A percentile compares a stretch with the other conserved stretches of the same genome.
phyloP scores from a whole-genome alignment of 2,113 vertebrate genomes.

The Entelurus aequoreus region DNA sequence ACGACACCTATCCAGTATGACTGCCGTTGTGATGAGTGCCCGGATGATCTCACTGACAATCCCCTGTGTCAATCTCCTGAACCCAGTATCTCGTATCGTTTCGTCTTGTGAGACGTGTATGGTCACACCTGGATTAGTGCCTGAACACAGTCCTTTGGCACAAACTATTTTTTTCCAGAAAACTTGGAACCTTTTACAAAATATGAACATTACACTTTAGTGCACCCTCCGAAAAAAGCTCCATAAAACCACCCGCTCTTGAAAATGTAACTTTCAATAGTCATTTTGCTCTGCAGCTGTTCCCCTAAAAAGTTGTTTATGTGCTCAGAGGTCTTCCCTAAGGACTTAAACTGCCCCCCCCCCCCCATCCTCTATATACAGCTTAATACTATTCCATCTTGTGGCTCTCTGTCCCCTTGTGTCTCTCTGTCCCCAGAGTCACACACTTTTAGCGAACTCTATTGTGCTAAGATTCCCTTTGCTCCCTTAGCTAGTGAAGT shows the following conservation, averaged over 20 bases:
- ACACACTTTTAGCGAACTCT: slow-evolving; percentile 27
- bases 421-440: slow-evolving; percentile 31
- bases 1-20: too few species aligned
- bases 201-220: not conserved
- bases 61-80: too few species aligned
- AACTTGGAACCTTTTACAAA: slow-evolving; percentile 11
- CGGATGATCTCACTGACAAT: too few species aligned
- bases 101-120: too few species aligned
- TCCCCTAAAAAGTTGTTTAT: slow-evolving; percentile 29
- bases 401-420: slow-evolving; percentile 35
- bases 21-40: too few species aligned
- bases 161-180: not conserved
- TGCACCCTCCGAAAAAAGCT: too few species aligned
- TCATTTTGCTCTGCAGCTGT: slow-evolving; percentile 23
- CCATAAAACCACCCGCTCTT: too few species aligned
- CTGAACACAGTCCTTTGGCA: not conserved
- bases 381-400: slow-evolving; percentile 48
- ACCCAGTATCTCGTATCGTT: too few species aligned
- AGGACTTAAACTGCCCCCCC: slow-evolving; percentile 35
- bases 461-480: slow-evolving; percentile 32
- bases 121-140: too few species aligned
- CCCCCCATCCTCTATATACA: slow-evolving; percentile 45
- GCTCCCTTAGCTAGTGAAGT: not conserved
- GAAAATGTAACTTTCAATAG: slow-evolving; percentile 5
- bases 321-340: slow-evolving; percentile 22